Base-by-base conservation (phyloP, 2,888 invertebrate species). In the Psylliodes chrysocephalus region DNA sequence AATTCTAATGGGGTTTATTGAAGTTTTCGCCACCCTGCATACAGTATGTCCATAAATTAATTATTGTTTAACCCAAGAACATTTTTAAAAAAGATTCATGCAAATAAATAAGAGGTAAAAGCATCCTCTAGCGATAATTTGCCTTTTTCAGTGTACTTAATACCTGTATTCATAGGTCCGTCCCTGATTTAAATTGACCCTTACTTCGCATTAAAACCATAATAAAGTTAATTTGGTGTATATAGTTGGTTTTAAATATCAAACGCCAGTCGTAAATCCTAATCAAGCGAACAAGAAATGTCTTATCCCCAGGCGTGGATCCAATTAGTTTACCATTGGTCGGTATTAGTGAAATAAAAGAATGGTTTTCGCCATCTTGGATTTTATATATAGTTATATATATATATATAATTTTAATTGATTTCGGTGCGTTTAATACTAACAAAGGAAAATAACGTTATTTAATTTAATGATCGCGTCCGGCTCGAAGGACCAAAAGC, bases 181-280 rank as follows among this genome's bases (percentile, higher is more conserved):
- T 22, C 22, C 22, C 22, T 22, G 22, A 14, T 42, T 42, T 30
- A 7, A 30, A 56, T 56, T 46, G 56, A 12, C 46, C 56, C 66
- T 65, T 69, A 66, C 63, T 67, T 64, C 54, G 64, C 67, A 70
- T 71, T 70, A 75, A 75, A 75, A 71, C 70, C 71, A 69, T 75
- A 76, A 77, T 76, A 77, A 77, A 77, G 68, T 77, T 76, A 77
- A 77, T 77, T 76, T 70, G 67, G 70, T 49, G 7, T 47, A 47
- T 57, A 47, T 57, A 49, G 33, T 47, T 38, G 47, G 17, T 57
- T 49, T 75, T 72, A 57, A 63, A 66, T 63, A 52, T 53, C 47
- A 53, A 64, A 66, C 49, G 47, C 52, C 60, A 33, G 38, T 60
- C 55, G 57, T 66, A 66, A 66, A 66, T 66, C 33, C 63, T 66